Base-by-base conservation (phyloP, 2,888 invertebrate genomes). In the Flabesymbios commensalis region DNA sequence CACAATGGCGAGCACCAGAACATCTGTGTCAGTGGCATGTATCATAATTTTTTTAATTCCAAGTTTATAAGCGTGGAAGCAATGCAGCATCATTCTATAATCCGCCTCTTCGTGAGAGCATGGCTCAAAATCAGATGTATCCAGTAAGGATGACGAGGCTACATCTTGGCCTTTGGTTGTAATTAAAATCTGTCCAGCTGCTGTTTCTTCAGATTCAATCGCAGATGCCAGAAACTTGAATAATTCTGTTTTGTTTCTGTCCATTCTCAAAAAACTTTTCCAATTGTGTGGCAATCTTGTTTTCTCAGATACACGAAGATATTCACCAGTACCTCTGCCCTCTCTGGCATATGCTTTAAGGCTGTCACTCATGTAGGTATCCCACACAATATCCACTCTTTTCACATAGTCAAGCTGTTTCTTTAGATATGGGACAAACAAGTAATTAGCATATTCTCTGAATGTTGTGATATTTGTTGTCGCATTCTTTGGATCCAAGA, bases 21-120 rank as follows among this genome's bases (percentile, higher is more conserved):
- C 45, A 22, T 45, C 45, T n/a, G n/a, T n/a, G 22, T 45, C 24
- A 14, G 17, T 19, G 22, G 45, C 7, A 36, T 36, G 10, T n/a
- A 36, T 36, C n/a, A 36, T 10, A 36, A 36, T 14, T 36, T 10
- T 36, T n/a, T n/a, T 36, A 36, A 14, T 10, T 10, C 39, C 39
- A 10, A 14, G 39, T 14, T 22, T 10, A 22, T 45, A 45, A 10
- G 45, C 45, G 22, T 45, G 45, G 22, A 10, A 22, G 24, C 10
- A 10, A 45, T 45, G 45, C 17, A 45, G 45, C 45, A 45, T 45
- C 14, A 45, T 45, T 45, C 45, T 19, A 7, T 22, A 10, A 22
- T 45, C 45, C 7, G 24, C 45, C 45, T 45, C 45, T 22, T 45
- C 45, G 10, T 45, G 45, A 7, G 45, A 45, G 45, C 45, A 45